Conservation (phyloP, 2,797 vertebrate species). For the Pipistrellus pygmaeus region DNA sequence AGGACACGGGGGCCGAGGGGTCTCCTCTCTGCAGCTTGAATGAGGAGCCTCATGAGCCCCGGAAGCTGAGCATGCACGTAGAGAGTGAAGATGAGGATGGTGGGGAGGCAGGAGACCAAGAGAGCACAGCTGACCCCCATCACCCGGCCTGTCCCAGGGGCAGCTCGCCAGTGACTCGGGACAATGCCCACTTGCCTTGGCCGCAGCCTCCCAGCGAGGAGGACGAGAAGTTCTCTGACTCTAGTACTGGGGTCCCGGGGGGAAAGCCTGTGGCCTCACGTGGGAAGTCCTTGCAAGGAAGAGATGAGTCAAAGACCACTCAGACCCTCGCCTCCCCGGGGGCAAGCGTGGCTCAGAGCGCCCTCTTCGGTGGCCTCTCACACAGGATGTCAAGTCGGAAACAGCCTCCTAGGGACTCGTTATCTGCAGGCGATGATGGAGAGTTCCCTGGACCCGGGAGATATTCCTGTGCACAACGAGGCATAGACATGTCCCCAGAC, state of each 20-base stretch:
- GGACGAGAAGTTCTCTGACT: conserved; percentile 8
- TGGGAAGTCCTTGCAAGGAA: not conserved
- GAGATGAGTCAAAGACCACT: fast-evolving
- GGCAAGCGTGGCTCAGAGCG: fast-evolving
- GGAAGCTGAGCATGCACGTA: not conserved
- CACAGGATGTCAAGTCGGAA: fast-evolving
- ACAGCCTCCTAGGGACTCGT: not conserved
- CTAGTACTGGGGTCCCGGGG: fast-evolving
- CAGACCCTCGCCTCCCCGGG: not conserved
- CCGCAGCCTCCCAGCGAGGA: not conserved
- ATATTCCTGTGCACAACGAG: not conserved
- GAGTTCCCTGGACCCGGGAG: not conserved
- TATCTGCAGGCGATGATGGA: not conserved
- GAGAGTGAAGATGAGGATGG: not conserved
- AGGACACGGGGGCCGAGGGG: not conserved
- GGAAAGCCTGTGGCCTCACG: not conserved
- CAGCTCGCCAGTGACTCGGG: not conserved
- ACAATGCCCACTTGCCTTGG: not conserved
- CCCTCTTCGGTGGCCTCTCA: not conserved
- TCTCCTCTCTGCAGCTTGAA: not conserved
- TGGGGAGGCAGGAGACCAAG: not conserved
- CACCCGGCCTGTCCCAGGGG: too few relatives aligned
- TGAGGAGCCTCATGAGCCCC: not conserved
- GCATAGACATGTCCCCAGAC: not conserved
- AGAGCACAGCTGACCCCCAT: not conserved